Evolutionary conservation across 2,113 vertebrate species (phyloP).

Genomic region (Nanorana parkeri): DNA sequence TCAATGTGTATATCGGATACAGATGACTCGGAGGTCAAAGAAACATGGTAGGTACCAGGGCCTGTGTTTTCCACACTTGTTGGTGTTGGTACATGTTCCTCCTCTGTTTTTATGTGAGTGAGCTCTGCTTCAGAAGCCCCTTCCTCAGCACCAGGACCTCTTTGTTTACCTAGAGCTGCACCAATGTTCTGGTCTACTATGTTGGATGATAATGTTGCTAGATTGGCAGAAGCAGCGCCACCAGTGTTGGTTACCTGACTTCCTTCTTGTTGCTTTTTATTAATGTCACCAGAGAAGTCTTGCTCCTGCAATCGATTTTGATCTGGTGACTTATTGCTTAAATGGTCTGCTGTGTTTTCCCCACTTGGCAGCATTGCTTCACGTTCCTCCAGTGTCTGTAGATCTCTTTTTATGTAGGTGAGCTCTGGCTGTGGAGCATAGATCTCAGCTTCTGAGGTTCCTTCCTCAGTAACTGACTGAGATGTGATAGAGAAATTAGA

Average conservation of each 20-base stretch:
- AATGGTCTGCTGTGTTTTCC: background rate
- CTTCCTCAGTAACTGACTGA: background rate
- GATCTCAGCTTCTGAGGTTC: background rate
- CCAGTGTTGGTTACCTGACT: background rate
- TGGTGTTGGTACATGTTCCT: no score
- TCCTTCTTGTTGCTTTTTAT: background rate
- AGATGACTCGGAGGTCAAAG: constrained; percentile 60
- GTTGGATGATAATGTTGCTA: background rate
- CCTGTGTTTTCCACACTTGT: no score
- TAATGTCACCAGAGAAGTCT: background rate
- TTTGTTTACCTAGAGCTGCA: constrained; percentile 39
- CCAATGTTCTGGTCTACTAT: background rate
- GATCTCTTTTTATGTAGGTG: background rate
- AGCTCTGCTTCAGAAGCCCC: no score
- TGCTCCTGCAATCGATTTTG: background rate
- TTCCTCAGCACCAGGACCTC: constrained; percentile 64
- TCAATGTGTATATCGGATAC: constrained; percentile 72
- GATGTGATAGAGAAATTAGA: no score
- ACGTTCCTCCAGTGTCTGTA: background rate
- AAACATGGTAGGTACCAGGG: constrained; percentile 65
- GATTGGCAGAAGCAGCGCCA: background rate
- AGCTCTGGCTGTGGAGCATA: background rate
- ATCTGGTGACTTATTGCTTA: background rate
- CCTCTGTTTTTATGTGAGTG: no score
- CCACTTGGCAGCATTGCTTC: background rate